phyloP scores from a whole-genome alignment of 2,113 vertebrate genomes.

The Tamias sibiricus region DNA sequence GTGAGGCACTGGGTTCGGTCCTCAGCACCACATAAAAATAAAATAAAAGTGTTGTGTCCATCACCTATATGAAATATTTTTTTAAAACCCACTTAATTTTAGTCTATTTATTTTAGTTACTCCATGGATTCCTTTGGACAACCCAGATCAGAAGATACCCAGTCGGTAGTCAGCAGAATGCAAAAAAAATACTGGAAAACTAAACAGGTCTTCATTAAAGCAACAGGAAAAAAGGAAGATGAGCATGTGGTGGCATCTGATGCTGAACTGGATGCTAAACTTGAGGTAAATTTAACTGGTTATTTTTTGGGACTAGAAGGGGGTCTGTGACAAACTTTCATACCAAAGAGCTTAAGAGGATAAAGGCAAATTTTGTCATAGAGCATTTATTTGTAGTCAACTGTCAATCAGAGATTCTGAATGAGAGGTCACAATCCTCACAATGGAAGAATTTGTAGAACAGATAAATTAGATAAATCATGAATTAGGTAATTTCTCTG shows the following conservation, averaged over 20 bases:
- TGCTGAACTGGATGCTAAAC: slow-evolving; percentile 91
- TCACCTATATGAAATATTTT: too few relatives aligned
- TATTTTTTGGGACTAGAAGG: neutral
- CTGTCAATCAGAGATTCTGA: neutral
- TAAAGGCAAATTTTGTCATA: slow-evolving; percentile 11
- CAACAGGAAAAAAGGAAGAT: slow-evolving; percentile 93
- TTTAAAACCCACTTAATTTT: slow-evolving; percentile 25
- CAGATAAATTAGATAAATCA: slow-evolving; percentile 5
- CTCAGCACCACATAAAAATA: too few relatives aligned
- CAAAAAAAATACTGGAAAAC: slow-evolving; percentile 94
- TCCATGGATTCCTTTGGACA: slow-evolving; percentile 86
- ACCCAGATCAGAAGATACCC: slow-evolving; percentile 84
- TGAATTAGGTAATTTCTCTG: slow-evolving; percentile 8
- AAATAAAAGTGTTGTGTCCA: too few relatives aligned
- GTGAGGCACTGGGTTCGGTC: too few relatives aligned
- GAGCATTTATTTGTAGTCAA: neutral
- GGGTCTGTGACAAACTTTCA: neutral
- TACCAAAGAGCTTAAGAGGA: neutral
- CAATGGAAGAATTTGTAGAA: neutral
- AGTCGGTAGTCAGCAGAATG: slow-evolving; percentile 90
- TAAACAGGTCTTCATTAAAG: slow-evolving; percentile 92
- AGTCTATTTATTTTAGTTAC: slow-evolving; percentile 77
- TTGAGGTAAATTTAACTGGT: slow-evolving; percentile 84
- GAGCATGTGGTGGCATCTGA: slow-evolving; percentile 90
- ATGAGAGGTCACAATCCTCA: neutral